These are phyloP conservation scores for Rhinella marina DNA, from an alignment of 2,797 vertebrate genomes.

Conservation along the genomic window DNA sequence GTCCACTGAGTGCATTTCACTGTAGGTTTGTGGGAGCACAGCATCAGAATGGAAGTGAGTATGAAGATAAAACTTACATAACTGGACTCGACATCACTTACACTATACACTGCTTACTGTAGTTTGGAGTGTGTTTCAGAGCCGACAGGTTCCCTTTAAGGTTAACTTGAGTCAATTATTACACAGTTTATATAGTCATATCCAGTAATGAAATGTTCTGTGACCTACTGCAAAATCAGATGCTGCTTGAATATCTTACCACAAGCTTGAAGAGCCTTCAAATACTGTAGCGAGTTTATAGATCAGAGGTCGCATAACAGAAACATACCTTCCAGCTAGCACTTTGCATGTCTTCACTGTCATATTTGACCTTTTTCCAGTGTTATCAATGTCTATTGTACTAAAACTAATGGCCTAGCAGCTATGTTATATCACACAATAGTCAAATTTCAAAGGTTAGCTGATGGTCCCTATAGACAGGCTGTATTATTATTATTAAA, in stretches of 20 bases:
- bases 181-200: neutral
- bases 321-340: neutral
- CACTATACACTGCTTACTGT: too few relatives aligned
- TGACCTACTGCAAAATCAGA: neutral
- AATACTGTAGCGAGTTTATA: neutral
- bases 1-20: too few relatives aligned
- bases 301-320: neutral
- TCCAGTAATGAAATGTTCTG: neutral
- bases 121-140: too few relatives aligned
- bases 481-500: neutral
- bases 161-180: neutral
- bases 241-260: neutral
- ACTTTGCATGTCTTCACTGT: neutral
- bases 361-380: neutral
- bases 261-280: neutral
- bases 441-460: neutral
- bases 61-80: too few relatives aligned
- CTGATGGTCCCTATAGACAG: neutral
- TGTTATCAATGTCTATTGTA: neutral
- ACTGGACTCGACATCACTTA: too few relatives aligned
- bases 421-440: neutral
- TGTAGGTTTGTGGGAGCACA: too few relatives aligned
- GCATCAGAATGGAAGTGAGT: too few relatives aligned
- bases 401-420: neutral
- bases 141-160: too few relatives aligned